These are phyloP conservation scores for Pediacus dermestoides DNA, from an alignment of 2,888 invertebrate species.

Conservation along the genomic window DNA sequence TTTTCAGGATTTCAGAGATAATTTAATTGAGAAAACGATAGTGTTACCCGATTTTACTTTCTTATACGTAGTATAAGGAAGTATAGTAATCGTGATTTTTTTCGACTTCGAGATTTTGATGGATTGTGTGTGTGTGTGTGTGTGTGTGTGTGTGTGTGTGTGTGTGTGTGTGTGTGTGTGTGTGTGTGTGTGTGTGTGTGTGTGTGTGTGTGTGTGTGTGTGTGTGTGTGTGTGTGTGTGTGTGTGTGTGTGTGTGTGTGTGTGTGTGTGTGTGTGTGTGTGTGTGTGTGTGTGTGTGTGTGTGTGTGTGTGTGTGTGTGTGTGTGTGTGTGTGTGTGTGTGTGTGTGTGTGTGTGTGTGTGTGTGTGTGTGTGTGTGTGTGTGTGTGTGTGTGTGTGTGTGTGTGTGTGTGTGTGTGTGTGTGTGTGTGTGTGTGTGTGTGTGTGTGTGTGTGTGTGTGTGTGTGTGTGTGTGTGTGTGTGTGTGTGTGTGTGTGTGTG, in stretches of 20 bases:
- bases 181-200: slow-evolving; percentile 13
- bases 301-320: slow-evolving; percentile 13
- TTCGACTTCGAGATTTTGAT: too few relatives aligned
- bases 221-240: slow-evolving; percentile 12
- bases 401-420: too few relatives aligned
- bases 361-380: slow-evolving; percentile 12
- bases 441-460: too few relatives aligned
- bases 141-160: slow-evolving; percentile 13
- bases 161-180: slow-evolving; percentile 14
- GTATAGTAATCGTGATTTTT: too few relatives aligned
- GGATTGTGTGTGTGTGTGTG: slow-evolving; percentile 13
- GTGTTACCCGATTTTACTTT: too few relatives aligned
- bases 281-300: slow-evolving; percentile 13
- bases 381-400: slow-evolving; percentile 10
- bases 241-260: slow-evolving; percentile 12
- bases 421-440: too few relatives aligned
- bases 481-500: too few relatives aligned
- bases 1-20: too few relatives aligned
- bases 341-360: slow-evolving; percentile 11
- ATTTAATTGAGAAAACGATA: too few relatives aligned
- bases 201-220: slow-evolving; percentile 12
- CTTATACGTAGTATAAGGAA: too few relatives aligned
- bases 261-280: slow-evolving; percentile 13
- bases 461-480: too few relatives aligned
- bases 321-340: slow-evolving; percentile 13